Conservation (phyloP, 2,888 invertebrate species). For the Lasioglossum vierecki region DNA sequence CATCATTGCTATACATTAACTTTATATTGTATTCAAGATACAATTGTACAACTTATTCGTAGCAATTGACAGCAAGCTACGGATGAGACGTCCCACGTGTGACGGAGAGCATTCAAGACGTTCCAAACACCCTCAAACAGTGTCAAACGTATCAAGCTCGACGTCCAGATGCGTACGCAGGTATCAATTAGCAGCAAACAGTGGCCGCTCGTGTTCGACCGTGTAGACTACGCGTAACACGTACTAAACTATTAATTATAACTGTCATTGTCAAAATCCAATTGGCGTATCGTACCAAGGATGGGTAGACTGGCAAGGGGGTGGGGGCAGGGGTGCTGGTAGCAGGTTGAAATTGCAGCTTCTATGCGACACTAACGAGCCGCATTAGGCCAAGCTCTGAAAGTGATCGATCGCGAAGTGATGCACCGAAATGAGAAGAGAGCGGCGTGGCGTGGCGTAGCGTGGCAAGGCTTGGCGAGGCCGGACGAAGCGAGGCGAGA, state of each 20-base stretch:
- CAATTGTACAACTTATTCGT: neutral
- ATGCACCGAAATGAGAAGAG: conserved; percentile 50
- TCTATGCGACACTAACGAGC: conserved; percentile 62
- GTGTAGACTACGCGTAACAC: conserved; percentile 10
- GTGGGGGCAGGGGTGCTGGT: neutral
- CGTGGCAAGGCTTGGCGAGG: neutral
- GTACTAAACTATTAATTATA: conserved; percentile 45
- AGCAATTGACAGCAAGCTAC: too few relatives aligned
- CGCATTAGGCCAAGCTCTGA: conserved; percentile 50
- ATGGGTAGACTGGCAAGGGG: neutral
- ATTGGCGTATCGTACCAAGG: conserved; percentile 43
- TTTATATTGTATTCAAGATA: neutral
- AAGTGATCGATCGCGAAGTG: conserved; percentile 58
- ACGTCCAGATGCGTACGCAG: neutral
- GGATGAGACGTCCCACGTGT: neutral
- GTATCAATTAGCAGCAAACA: conserved; percentile 27
- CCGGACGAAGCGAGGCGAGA: neutral
- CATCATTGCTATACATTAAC: neutral
- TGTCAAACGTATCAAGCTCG: neutral
- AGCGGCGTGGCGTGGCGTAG: neutral
- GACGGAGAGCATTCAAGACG: neutral
- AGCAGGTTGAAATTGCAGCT: conserved; percentile 42
- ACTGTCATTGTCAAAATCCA: conserved; percentile 52
- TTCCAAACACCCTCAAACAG: neutral
- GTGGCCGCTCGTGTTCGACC: conserved; percentile 7